These are phyloP conservation scores for Agrotis exclamationis DNA, from an alignment of 2,888 invertebrate genomes.

Conservation along the genomic window DNA sequence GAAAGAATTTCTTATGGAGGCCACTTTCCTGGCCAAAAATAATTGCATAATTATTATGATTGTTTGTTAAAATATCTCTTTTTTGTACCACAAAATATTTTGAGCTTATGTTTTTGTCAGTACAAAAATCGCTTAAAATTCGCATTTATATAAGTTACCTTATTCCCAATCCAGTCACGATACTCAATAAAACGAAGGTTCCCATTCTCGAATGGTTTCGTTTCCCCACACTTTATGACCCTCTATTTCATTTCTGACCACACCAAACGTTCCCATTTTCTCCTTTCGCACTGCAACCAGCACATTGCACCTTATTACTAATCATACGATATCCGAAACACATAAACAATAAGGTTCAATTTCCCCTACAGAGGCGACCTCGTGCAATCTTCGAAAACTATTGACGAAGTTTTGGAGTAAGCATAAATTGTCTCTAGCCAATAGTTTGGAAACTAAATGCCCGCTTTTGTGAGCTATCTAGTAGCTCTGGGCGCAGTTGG, in stretches of 20 bases:
- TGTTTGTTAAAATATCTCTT: no score
- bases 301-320: slow-evolving; percentile 68
- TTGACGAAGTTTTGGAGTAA: slow-evolving; percentile 77
- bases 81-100: no score
- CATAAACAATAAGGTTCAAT: slow-evolving; percentile 81
- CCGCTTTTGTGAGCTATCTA: slow-evolving; percentile 76
- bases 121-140: background rate
- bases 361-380: slow-evolving; percentile 69
- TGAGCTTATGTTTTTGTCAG: no score
- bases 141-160: background rate
- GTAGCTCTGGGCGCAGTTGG: slow-evolving; percentile 74
- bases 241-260: slow-evolving; percentile 19
- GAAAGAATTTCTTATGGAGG: no score
- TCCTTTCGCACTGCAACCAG: slow-evolving; percentile 61
- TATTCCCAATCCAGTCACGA: background rate
- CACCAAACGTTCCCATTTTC: slow-evolving; percentile 44
- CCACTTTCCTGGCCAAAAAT: no score
- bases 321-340: slow-evolving; percentile 71
- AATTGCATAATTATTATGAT: no score
- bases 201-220: background rate
- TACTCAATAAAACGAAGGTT: background rate
- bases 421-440: slow-evolving; percentile 80
- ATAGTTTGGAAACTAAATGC: slow-evolving; percentile 79
- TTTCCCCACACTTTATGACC: slow-evolving; percentile 1
- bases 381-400: slow-evolving; percentile 72